These are phyloP conservation scores for Zoanthus solanderi DNA, from an alignment of 92 coral and sea anemone genomes.

Conservation along the genomic window DNA sequence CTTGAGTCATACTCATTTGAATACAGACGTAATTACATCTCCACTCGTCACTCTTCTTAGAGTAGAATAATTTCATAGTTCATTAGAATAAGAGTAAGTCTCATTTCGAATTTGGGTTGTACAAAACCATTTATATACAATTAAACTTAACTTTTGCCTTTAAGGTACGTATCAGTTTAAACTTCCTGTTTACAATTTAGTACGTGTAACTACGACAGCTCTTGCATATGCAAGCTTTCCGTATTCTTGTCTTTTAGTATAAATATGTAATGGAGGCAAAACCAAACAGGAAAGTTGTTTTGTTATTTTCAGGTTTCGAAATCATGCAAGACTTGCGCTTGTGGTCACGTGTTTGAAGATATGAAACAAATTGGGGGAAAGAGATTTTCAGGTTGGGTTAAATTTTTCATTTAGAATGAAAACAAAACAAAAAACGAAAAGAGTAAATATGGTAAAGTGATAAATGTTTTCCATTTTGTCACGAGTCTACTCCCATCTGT, in stretches of 20 bases:
- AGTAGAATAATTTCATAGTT: background rate
- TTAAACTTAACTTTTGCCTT: background rate
- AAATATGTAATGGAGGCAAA: background rate
- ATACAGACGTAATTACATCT: background rate
- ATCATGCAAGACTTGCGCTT: slow-evolving; percentile 71
- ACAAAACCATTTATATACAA: too few relatives aligned
- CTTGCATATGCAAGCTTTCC: background rate
- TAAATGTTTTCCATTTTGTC: too few relatives aligned
- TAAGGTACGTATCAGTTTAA: background rate
- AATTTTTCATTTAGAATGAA: background rate
- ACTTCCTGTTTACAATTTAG: slow-evolving; percentile 1
- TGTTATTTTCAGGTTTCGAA: slow-evolving; percentile 52
- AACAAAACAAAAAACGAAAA: too few relatives aligned
- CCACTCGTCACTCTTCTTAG: background rate
- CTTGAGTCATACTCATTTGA: background rate
- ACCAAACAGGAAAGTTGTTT: background rate
- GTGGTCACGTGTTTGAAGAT: slow-evolving; percentile 76
- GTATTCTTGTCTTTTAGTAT: background rate
- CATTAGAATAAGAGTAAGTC: background rate
- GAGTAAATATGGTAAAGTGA: too few relatives aligned
- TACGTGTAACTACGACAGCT: background rate
- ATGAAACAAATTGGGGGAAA: slow-evolving; percentile 71
- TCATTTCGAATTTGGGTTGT: background rate
- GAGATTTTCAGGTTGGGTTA: slow-evolving; percentile 70
- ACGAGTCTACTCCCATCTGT: too few relatives aligned